A percentile compares a stretch with the other conserved stretches of the same genome.
phyloP scores from a whole-genome alignment of 2,113 vertebrate species.

The Raja brachyura region DNA sequence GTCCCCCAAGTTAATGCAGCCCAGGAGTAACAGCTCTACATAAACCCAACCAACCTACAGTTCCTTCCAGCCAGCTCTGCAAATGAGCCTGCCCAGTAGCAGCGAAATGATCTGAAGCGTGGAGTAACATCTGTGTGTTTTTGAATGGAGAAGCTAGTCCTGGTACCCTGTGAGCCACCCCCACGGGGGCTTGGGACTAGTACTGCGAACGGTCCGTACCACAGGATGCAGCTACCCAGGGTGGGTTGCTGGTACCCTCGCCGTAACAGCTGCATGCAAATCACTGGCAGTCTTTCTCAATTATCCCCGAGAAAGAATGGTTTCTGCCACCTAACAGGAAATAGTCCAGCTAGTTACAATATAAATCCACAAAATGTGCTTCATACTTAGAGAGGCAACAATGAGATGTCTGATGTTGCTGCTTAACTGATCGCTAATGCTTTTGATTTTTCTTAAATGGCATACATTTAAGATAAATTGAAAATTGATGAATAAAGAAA shows the following conservation, averaged over 20 bases:
- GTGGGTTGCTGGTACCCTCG: slow-evolving; percentile 5
- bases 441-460: neutral
- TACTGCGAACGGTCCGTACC: slow-evolving; percentile 12
- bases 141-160: slow-evolving; percentile 22
- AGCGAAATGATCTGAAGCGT: slow-evolving; percentile 30
- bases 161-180: slow-evolving; percentile 31
- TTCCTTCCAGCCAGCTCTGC: neutral
- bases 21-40: slow-evolving; percentile 14
- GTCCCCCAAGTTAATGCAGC: slow-evolving; percentile 33
- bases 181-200: neutral
- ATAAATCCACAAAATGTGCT: slow-evolving; percentile 28
- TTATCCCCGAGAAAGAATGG: slow-evolving; percentile 37
- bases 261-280: slow-evolving; percentile 32
- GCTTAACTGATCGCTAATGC: neutral
- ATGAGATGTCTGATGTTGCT: neutral
- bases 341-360: slow-evolving; percentile 19
- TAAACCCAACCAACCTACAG: slow-evolving; percentile 27
- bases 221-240: neutral
- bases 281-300: slow-evolving; percentile 16
- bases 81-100: slow-evolving; percentile 1
- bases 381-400: slow-evolving; percentile 25
- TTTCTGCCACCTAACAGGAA: slow-evolving; percentile 37
- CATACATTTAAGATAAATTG: neutral
- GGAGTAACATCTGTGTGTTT: slow-evolving; percentile 35
- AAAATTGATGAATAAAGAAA: neutral